Evolutionary conservation across 2,797 vertebrate genomes (phyloP), one percentile per base, ranked within the genome.

Genomic region (Alectoris magna): DNA sequence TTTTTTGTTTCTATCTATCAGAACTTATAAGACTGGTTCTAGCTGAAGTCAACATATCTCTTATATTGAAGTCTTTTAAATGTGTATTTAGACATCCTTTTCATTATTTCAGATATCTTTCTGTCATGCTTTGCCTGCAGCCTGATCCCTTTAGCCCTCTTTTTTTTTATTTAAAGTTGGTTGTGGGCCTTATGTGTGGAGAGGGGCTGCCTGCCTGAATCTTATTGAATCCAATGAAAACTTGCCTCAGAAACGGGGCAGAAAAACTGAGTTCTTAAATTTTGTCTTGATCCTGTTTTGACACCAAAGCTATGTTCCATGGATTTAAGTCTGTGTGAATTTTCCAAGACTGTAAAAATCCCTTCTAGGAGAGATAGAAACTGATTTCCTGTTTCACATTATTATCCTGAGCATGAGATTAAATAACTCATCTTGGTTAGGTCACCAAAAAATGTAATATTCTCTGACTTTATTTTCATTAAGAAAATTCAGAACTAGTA

Each of bases 31-130:
- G 17, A 18, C 36, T 84, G 13, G 63, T 84, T 27, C 9, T 41
- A 3, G 21, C 58, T 70, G 60, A 82, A 60, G 53, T 49, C 51
- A 88, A 60, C 0, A 1, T 55, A 11, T 5, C 73, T 77, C 19
- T 34, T 59, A 56, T 14, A n/a, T 81, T 72, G 76, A 90, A 94
- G 44, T 2, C 26, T 80, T 92, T 77, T 71, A 18, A 36, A 73
- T 71, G 4, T 19, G 5, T 63, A 60, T 73, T 91, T 73, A 82
- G 44, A 55, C 3, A 24, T n/a, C 46, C 5, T 49, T 38, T 74
- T 72, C 56, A 18, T 41, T 0, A 0, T 79, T 73, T 46, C 79
- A 75, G 63, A 72, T 10, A 24, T n/a, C 2, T 68, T 24, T 55
- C 41, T 51, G 44, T 70, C 58, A 58, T 48, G 27, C 9, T 77